Percentiles rank a stretch among this genome's conserved stretches.
phyloP scores from a whole-genome alignment of 1,140 invertebrate species.

The Habropoda laboriosa region DNA sequence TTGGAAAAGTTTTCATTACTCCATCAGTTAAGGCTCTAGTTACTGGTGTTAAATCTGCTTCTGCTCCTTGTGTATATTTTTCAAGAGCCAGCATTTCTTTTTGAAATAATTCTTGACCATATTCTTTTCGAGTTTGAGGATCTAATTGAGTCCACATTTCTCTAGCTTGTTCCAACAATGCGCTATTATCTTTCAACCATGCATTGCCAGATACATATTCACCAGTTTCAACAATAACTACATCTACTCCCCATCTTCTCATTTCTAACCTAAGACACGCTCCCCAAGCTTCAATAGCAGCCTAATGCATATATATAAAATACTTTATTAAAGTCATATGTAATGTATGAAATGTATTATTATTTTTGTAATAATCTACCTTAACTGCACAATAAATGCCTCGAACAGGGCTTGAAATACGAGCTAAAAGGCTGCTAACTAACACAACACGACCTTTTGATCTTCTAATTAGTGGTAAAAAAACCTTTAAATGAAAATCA shows the following conservation, averaged over 20 bases:
- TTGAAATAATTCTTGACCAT: conserved; percentile 91
- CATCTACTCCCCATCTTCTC: conserved; percentile 88
- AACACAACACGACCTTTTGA: conserved; percentile 88
- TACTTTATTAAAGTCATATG: conserved; percentile 1
- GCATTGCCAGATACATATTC: conserved; percentile 89
- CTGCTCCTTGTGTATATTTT: conserved; percentile 87
- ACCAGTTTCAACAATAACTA: conserved; percentile 91
- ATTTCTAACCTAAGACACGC: conserved; percentile 92
- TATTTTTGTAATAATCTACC: conserved; percentile 70
- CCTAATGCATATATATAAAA: conserved; percentile 77
- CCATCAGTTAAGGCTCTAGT: conserved; percentile 87
- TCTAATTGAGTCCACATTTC: conserved; percentile 90
- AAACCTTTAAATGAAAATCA: conserved; percentile 82
- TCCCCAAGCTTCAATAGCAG: conserved; percentile 90
- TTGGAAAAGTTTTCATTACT: conserved; percentile 90
- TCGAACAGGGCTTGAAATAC: conserved; percentile 88
- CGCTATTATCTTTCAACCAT: conserved; percentile 87
- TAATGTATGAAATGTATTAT: background rate
- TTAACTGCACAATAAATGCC: conserved; percentile 90
- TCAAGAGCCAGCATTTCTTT: conserved; percentile 88
- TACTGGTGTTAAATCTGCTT: conserved; percentile 87
- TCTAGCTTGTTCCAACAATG: conserved; percentile 88
- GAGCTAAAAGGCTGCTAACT: conserved; percentile 86
- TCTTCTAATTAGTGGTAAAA: conserved; percentile 89
- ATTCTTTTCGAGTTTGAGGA: conserved; percentile 88